phyloP scores from a whole-genome alignment of 1,140 invertebrate genomes.

The Caenorhabditis briggsae region DNA sequence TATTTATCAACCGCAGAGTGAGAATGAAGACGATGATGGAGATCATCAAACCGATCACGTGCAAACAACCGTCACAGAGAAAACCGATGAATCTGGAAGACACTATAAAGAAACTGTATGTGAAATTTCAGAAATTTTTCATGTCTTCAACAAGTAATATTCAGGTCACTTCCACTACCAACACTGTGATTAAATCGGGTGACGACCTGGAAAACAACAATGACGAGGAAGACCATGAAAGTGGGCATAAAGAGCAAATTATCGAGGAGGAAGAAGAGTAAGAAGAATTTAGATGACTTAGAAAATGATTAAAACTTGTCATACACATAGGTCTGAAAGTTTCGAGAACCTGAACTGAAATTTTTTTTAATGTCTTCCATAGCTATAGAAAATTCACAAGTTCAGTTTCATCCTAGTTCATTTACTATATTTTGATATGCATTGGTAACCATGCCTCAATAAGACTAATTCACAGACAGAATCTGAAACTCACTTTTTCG shows the following conservation, averaged over 20 bases:
- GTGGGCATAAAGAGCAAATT: neutral
- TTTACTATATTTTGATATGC: too few species aligned
- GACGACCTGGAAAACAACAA: constrained; percentile 15
- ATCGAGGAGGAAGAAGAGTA: constrained; percentile 16
- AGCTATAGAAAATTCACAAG: too few species aligned
- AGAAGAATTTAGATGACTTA: neutral
- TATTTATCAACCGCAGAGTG: constrained; percentile 27
- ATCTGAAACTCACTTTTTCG: too few species aligned
- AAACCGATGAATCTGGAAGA: neutral
- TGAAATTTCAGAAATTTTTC: neutral
- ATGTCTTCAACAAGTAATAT: too few species aligned
- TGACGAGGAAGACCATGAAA: neutral
- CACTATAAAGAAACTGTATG: neutral
- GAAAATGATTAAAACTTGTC: neutral
- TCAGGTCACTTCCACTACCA: constrained; percentile 31
- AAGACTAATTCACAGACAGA: too few species aligned
- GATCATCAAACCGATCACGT: constrained; percentile 11
- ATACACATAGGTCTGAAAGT: too few species aligned
- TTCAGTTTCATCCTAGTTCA: too few species aligned
- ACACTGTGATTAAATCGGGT: constrained; percentile 2
- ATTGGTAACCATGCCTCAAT: too few species aligned
- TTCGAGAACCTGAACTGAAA: too few species aligned
- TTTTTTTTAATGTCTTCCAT: too few species aligned
- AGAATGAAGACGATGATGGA: neutral
- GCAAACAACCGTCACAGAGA: neutral